Base-by-base conservation (phyloP, 2,113 vertebrate species). In the Prochilodus magdalenae region DNA sequence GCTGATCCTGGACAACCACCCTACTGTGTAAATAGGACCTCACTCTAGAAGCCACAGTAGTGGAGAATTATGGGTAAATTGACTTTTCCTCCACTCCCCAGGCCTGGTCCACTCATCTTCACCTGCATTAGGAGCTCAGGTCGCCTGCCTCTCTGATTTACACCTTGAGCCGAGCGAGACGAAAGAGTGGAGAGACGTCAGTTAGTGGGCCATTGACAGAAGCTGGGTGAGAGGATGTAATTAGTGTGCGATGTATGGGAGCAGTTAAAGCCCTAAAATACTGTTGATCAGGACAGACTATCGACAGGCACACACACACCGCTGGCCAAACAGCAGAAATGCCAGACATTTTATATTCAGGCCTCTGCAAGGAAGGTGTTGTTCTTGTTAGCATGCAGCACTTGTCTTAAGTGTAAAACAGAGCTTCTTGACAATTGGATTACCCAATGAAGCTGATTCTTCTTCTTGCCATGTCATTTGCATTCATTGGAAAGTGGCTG, bases 261-360 rank as follows among this genome's bases (percentile, higher is more conserved):
- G 86, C 81, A 82, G 87, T 90, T 91, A 90, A 90, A 83, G 87
- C 83, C 66, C 80, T 88, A 86, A 89, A 89, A 91, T 90, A 85
- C 79, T 87, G 90, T 89, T 90, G 90, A 91, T 92, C 90, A 89
- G 83, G 72, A 40, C 8, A 76, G 75, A 57, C 79, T 90, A 91
- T 89, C 88, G 90, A 89, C 86, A 83, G 82, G 71, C 71, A 66
- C 77, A 71, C 80, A 82, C 63, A 83, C 73, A 78, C 70, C 44
- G 63, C 83, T 63, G 72, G 79, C 79, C 80, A 75, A 36, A 77
- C 80, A 87, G 83, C 63, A 29, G 81, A 67, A 81, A 49, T 75
- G 53, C 63, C 73, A n/a, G 51, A 69, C 76, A 20, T 65, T 83
- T 81, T 70, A 72, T 85, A 82, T 79, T 24, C 77, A 36, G n/a